Evolutionary conservation across 2,113 vertebrate genomes (phyloP).

Genomic region (Cyphomyrus plagiostoma): DNA sequence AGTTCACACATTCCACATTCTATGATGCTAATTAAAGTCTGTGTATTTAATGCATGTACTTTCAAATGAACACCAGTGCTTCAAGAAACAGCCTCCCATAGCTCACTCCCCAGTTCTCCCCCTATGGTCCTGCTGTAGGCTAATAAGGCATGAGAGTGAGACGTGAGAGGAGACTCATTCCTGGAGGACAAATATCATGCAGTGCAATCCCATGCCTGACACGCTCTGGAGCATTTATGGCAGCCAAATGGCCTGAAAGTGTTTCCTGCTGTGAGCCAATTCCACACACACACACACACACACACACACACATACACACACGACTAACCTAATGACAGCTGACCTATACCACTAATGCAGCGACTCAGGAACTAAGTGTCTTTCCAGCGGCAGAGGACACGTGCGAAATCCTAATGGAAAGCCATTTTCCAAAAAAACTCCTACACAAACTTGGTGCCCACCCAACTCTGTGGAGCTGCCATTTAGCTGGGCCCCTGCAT

Average conservation of each 20-base stretch:
- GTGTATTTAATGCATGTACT: background rate
- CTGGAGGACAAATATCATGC: background rate
- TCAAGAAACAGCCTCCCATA: background rate
- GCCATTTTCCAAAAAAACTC: background rate
- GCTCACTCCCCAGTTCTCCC: background rate
- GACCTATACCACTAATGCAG: background rate
- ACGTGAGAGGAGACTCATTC: background rate
- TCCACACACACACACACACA: background rate
- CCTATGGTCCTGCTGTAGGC: background rate
- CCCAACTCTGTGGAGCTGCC: background rate
- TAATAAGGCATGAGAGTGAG: background rate
- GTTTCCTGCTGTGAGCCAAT: background rate
- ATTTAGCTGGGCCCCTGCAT: conserved; percentile 43
- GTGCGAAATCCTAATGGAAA: background rate
- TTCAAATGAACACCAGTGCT: background rate
- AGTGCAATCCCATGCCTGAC: background rate
- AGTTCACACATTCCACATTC: background rate
- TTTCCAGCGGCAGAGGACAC: background rate
- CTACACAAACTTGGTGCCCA: background rate
- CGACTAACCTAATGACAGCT: background rate
- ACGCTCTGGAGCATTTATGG: background rate
- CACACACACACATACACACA: background rate
- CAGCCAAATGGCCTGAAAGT: background rate
- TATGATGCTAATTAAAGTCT: background rate
- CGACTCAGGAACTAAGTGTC: background rate